Evolutionary conservation across 2,888 invertebrate species (phyloP).

Genomic region (Aquatica leii): DNA sequence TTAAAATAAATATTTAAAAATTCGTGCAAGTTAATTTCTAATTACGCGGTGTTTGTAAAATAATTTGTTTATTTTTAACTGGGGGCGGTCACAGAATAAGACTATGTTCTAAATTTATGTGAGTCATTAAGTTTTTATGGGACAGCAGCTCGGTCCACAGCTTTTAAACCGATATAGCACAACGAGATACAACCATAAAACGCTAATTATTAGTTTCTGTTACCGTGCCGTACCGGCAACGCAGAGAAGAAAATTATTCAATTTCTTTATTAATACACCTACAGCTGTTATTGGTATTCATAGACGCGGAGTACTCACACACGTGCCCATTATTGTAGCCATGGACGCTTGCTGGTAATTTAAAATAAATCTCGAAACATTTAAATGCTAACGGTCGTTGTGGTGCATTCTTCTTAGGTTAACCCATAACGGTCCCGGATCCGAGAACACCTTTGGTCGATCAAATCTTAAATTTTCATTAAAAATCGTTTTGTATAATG

Average conservation of each 20-base stretch:
- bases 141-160: conserved; percentile 31
- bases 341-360: too few species aligned
- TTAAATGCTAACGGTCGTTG: too few species aligned
- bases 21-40: conserved; percentile 32
- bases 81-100: conserved; percentile 33
- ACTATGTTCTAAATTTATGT: conserved; percentile 38
- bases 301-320: neutral
- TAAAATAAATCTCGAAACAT: too few species aligned
- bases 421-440: neutral
- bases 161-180: conserved; percentile 25
- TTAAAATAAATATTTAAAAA: conserved; percentile 35
- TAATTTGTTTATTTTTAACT: conserved; percentile 38
- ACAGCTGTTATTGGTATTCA: conserved; percentile 10
- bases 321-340: too few species aligned
- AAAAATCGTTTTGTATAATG: neutral
- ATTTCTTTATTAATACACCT: conserved; percentile 18
- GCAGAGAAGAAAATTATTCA: conserved; percentile 14
- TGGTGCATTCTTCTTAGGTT: neutral
- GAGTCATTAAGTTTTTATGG: conserved; percentile 37
- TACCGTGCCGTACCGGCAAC: conserved; percentile 1
- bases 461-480: neutral
- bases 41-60: conserved; percentile 34
- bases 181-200: conserved; percentile 26
- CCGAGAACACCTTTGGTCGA: too few species aligned
- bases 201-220: conserved; percentile 23